Percentiles rank a stretch among this genome's conserved stretches.
Evolutionary conservation across 2,113 vertebrate species (phyloP).

Genomic region (Eleginops maclovinus): DNA sequence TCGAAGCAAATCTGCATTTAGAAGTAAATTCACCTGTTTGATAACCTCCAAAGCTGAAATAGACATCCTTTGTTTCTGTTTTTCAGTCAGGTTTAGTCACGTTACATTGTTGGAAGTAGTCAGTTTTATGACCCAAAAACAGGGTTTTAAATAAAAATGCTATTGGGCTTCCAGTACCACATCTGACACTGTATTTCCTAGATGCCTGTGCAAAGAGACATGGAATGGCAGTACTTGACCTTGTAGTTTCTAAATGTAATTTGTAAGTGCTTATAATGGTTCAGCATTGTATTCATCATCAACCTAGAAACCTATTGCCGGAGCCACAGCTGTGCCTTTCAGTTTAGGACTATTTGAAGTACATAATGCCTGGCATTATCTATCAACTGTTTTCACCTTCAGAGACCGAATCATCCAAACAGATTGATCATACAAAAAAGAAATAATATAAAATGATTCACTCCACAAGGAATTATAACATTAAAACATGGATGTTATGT

Average conservation of each 20-base stretch:
- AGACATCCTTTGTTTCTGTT: neutral
- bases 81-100: neutral
- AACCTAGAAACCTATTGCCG: constrained; percentile 5
- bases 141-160: neutral
- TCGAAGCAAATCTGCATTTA: neutral
- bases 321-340: neutral
- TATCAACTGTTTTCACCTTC: constrained; percentile 36
- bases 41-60: constrained; percentile 8
- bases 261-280: neutral
- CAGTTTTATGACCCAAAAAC: neutral
- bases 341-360: constrained; percentile 11
- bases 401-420: constrained; percentile 7
- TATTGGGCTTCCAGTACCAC: neutral
- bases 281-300: neutral
- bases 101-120: neutral
- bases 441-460: constrained; percentile 8
- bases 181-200: constrained; percentile 5
- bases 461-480: neutral
- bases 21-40: neutral
- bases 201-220: neutral
- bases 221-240: neutral
- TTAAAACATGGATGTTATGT: neutral
- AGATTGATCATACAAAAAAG: constrained; percentile 3
- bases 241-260: neutral
- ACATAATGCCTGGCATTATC: constrained; percentile 27